Percentiles rank a stretch among this genome's conserved stretches.
Conservation (phyloP, 2,113 vertebrate genomes). For the Pollachius pollachius region DNA sequence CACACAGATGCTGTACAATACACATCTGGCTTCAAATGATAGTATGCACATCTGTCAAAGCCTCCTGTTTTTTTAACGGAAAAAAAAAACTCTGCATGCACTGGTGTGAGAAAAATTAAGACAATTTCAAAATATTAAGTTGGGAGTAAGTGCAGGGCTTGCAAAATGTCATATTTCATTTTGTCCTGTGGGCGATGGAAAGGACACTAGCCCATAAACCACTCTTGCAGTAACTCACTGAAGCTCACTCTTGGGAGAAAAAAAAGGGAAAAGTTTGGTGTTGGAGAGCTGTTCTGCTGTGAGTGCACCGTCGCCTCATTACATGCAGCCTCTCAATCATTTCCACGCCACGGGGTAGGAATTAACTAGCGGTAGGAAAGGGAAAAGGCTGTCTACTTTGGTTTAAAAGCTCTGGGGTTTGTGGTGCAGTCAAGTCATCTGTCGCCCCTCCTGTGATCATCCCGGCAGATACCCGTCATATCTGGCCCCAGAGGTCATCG, state of each 20-base stretch:
- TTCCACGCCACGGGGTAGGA: background rate
- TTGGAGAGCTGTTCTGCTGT: no score
- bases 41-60: slow-evolving; percentile 39
- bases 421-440: background rate
- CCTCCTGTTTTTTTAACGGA: slow-evolving; percentile 7
- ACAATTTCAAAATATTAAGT: background rate
- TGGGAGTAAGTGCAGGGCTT: background rate
- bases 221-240: background rate
- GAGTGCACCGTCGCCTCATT: no score
- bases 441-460: slow-evolving; percentile 13
- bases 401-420: no score
- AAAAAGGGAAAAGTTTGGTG: no score
- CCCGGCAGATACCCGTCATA: slow-evolving; percentile 89
- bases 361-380: background rate
- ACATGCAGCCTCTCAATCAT: background rate
- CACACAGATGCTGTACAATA: slow-evolving; percentile 6
- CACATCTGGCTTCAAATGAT: slow-evolving; percentile 50
- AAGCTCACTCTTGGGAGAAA: no score
- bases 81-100: background rate
- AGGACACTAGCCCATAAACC: background rate
- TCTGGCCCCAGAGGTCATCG: slow-evolving; percentile 93
- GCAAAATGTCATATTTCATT: background rate
- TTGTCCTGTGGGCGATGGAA: background rate
- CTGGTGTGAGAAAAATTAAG: slow-evolving; percentile 13
- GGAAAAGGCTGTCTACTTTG: background rate